These are phyloP conservation scores for Heliconius ismenius DNA, from an alignment of 2,888 invertebrate genomes.

Conservation along the genomic window DNA sequence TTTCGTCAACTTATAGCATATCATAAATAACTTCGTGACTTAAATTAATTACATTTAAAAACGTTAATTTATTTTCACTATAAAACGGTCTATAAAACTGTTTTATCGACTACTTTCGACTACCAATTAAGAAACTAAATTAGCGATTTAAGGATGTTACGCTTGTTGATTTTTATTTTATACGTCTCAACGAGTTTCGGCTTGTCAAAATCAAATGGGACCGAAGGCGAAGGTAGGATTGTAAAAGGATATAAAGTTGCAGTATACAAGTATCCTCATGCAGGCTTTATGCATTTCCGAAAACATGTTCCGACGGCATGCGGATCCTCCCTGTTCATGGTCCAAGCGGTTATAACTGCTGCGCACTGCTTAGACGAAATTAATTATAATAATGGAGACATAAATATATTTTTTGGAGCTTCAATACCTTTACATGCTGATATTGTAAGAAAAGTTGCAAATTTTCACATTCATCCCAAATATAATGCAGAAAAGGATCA, in stretches of 20 bases:
- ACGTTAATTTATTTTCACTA: slow-evolving; percentile 38
- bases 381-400: slow-evolving; percentile 29
- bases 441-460: slow-evolving; percentile 30
- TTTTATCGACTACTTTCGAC: slow-evolving; percentile 37
- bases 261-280: slow-evolving; percentile 41
- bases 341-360: slow-evolving; percentile 46
- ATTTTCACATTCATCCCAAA: slow-evolving; percentile 28
- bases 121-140: slow-evolving; percentile 40
- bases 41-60: slow-evolving; percentile 41
- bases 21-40: slow-evolving; percentile 39
- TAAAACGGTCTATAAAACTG: slow-evolving; percentile 43
- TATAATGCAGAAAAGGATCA: slow-evolving; percentile 26
- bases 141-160: slow-evolving; percentile 38
- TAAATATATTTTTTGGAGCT: slow-evolving; percentile 42
- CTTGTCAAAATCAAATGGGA: slow-evolving; percentile 14
- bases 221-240: slow-evolving; percentile 37
- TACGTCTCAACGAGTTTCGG: slow-evolving; percentile 9
- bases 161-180: slow-evolving; percentile 29
- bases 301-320: slow-evolving; percentile 38
- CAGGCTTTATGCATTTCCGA: slow-evolving; percentile 42
- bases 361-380: slow-evolving; percentile 47
- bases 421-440: slow-evolving; percentile 30
- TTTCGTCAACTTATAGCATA: background rate
- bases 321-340: slow-evolving; percentile 45
- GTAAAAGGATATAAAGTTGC: slow-evolving; percentile 40